Conservation (phyloP, 1,140 invertebrate genomes). For the Drosophila pectinifera region DNA sequence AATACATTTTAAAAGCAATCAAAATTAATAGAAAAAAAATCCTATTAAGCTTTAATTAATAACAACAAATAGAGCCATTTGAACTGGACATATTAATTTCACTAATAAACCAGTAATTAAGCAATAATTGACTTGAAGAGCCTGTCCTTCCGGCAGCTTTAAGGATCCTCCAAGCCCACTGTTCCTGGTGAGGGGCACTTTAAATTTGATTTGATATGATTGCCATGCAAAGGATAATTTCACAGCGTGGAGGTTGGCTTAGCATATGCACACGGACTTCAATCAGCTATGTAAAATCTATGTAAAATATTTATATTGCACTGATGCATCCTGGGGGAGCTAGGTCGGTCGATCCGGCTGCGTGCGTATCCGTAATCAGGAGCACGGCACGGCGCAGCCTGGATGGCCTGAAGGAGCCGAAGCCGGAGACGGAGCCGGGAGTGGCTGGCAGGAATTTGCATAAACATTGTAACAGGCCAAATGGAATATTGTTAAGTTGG, state of each 20-base stretch:
- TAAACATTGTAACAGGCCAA: no score
- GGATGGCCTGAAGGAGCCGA: constrained; percentile 35
- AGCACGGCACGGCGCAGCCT: constrained; percentile 20
- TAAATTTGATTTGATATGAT: constrained; percentile 78
- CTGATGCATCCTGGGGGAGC: constrained; percentile 63
- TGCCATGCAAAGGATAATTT: constrained; percentile 62
- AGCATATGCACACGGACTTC: constrained; percentile 74
- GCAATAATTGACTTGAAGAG: not conserved
- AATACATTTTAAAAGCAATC: not conserved
- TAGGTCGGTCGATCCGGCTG: constrained; percentile 24
- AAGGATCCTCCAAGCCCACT: constrained; percentile 17
- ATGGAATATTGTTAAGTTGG: no score
- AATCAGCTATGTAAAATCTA: constrained; percentile 83
- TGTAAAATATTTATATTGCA: constrained; percentile 81
- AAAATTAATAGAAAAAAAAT: not conserved
- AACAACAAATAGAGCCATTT: not conserved
- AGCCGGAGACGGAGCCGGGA: not conserved
- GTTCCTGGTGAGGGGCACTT: constrained; percentile 41
- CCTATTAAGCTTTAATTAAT: not conserved
- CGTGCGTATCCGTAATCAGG: constrained; percentile 65
- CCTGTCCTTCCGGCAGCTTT: not conserved
- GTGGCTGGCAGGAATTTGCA: constrained; percentile 64
- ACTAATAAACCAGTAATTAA: constrained; percentile 8
- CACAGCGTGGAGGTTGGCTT: constrained; percentile 38
- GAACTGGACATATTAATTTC: not conserved